A percentile compares a stretch with the other conserved stretches of the same genome.
These are phyloP conservation scores for Decapterus maruadsi DNA, from an alignment of 2,797 vertebrate species.

Conservation along the genomic window DNA sequence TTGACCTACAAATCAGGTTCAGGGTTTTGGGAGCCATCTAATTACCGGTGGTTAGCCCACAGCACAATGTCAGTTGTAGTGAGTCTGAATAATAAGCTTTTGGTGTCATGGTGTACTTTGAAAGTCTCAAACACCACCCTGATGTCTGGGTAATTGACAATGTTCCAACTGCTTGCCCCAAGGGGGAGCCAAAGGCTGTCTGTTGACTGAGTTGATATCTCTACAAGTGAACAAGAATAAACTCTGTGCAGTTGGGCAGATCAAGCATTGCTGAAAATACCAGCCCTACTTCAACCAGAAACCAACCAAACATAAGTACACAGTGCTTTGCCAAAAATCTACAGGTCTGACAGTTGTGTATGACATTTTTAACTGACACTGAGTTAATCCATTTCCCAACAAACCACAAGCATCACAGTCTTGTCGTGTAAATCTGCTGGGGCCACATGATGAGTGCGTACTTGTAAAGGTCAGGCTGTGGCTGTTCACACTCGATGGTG, in stretches of 20 bases:
- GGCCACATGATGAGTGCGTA: conserved; percentile 80
- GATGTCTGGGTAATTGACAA: conserved; percentile 36
- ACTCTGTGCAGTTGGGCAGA: background rate
- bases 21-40: conserved; percentile 50
- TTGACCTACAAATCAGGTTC: conserved; percentile 34
- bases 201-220: conserved; percentile 2
- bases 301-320: background rate
- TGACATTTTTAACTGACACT: conserved; percentile 32
- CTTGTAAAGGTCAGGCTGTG: conserved; percentile 99
- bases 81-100: conserved; percentile 52
- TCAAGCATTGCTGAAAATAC: background rate
- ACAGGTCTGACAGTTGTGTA: conserved; percentile 6
- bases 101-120: conserved; percentile 46
- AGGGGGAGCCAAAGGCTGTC: conserved; percentile 60
- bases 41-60: conserved; percentile 64
- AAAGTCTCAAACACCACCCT: conserved; percentile 38
- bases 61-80: conserved; percentile 44
- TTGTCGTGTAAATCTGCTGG: conserved; percentile 62
- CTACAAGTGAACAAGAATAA: conserved; percentile 11
- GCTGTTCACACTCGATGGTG: conserved; percentile 97
- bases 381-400: conserved; percentile 21
- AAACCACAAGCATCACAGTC: conserved; percentile 36
- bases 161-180: conserved; percentile 21
- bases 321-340: background rate
- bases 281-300: background rate